Base-by-base conservation (phyloP, 1,140 invertebrate species). In the Hyles vespertilio region DNA sequence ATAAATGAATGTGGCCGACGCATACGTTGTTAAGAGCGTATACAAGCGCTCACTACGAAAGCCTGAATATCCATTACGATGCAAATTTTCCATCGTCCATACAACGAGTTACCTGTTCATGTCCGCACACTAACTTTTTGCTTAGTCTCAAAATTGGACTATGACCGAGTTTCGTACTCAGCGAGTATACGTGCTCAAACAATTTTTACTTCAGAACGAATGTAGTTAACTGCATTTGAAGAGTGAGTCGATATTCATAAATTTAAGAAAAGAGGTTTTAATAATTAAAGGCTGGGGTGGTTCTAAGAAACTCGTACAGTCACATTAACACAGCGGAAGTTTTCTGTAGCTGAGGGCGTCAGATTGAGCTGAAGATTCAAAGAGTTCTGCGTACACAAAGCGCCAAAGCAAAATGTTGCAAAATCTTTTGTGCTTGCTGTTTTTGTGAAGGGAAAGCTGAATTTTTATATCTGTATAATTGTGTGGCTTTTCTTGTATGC, bases 31-130 rank as follows among this genome's bases (percentile, higher is more conserved):
- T 53, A 72, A 71, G 67, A 68, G 65, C 61, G 56, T 70, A 76
- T 71, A 77, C 52, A 71, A 79, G 65, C 74, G 50, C 2, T 3
- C n/a, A 51, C n/a, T 34, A 74, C 63, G 61, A 57, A 67, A 65
- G 59, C 61, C 66, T 60, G 74, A 65, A 72, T 77, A 74, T 72
- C 77, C 72, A 86, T 84, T 84, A 84, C 81, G 73, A 84, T 84
- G 81, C 79, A 86, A 84, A 84, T 85, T 76, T 64, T 68, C 57
- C 63, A 63, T 55, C 66, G 58, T 67, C 72, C 74, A 74, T n/a
- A n/a, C 70, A 74, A 77, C 71, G 68, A 70, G 69, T 67, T 77
- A 79, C 76, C 79, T 82, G 67, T 57, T 72, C 60, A 61, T 56
- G 12, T 34, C 36, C 32, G 11, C 22, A 49, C 59, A 47, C 69